Percentiles rank a stretch among this genome's conserved stretches.
These are phyloP conservation scores for Aphidius colemani DNA, from an alignment of 2,888 invertebrate species.

Conservation along the genomic window DNA sequence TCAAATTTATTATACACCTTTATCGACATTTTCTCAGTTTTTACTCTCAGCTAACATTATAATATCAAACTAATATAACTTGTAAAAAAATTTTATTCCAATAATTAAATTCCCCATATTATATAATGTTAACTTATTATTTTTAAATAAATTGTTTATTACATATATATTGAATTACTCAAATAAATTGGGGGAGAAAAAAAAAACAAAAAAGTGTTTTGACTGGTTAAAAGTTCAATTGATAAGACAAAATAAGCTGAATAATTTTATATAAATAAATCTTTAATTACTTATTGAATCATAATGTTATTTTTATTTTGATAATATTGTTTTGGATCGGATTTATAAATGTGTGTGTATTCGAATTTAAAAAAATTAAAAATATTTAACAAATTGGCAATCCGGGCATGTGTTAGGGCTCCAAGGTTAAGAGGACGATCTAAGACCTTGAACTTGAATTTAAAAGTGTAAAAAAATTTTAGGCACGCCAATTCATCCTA, in stretches of 20 bases:
- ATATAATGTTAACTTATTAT: too few relatives aligned
- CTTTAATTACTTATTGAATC: background rate
- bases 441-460: constrained; percentile 30
- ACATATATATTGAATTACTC: too few relatives aligned
- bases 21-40: constrained; percentile 31
- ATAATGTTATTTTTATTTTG: constrained; percentile 3
- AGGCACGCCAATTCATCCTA: too few relatives aligned
- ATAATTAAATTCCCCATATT: too few relatives aligned
- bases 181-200: too few relatives aligned
- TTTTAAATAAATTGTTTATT: too few relatives aligned
- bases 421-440: constrained; percentile 26
- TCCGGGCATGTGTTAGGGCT: constrained; percentile 20
- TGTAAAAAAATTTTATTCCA: too few relatives aligned
- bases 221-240: constrained; percentile 14
- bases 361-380: background rate
- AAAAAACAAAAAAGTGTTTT: background rate
- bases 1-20: constrained; percentile 35
- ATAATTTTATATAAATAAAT: background rate
- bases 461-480: constrained; percentile 20
- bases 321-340: background rate
- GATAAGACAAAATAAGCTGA: background rate
- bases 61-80: background rate
- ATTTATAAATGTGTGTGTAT: background rate
- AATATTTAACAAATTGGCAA: constrained; percentile 15
- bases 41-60: constrained; percentile 25